Base-by-base conservation (phyloP, 2,113 vertebrate species). In the Chunga burmeisteri region DNA sequence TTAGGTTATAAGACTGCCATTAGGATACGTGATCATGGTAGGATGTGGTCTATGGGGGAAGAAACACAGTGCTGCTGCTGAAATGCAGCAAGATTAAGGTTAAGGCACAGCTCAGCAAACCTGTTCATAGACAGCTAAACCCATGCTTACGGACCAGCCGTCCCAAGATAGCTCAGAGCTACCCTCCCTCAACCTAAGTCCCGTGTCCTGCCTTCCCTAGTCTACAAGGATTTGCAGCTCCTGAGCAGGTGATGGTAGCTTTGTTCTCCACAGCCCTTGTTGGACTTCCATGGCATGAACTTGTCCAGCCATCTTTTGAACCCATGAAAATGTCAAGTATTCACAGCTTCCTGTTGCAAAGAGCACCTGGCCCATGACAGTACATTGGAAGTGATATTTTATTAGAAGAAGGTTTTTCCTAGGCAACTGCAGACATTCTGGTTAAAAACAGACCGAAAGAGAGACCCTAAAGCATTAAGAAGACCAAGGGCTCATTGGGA, bases 11-110 rank as follows among this genome's bases (percentile, higher is more conserved):
- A 42, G 20, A 30, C 20, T 59, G 30, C 61, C 32, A 46, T 62
- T 62, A 75, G 16, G n/a, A 25, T 40, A 62, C 0, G 0, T 7
- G 42, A 66, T 62, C 18, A 21, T 4, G 7, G 74, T 29, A 79
- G 42, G 25, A 58, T 72, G 20, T 16, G 10, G 11, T 68, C 12
- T 40, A 17, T 56, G 66, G 18, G 74, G 25, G 7, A 79, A 71
- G 49, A 93, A 49, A 5, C 56, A 71, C 34, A 40, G 46, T 2
- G 16, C 21, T 68, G 30, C 58, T 87, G 67, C 49, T 8, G 17
- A 90, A 96, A 77, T 18, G 34, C 18, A 59, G 42, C 42, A 58
- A 78, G 46, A 56, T 47, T 47, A 25, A 81, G 20, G 20, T n/a
- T 65, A 49, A 70, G 30, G 8, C 27, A 53, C 25, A 53, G 40